Percentiles rank a stretch among this genome's conserved stretches.
Evolutionary conservation across 1,140 invertebrate genomes (phyloP).

Genomic region (Dendroctonus ponderosae): DNA sequence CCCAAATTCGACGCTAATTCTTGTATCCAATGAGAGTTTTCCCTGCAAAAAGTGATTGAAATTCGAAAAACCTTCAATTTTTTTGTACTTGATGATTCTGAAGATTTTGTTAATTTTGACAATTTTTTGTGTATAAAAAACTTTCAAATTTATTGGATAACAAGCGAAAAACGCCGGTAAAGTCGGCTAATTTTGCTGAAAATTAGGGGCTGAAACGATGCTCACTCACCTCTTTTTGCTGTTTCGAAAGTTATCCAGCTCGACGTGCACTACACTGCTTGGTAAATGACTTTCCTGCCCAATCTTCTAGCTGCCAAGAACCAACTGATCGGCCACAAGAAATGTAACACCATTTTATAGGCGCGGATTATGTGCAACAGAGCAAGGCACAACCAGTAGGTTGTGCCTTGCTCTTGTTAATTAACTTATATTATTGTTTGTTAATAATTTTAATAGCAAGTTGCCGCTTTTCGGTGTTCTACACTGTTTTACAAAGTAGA

Average conservation of each 20-base stretch:
- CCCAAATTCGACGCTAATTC: too few relatives aligned
- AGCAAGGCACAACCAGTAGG: constrained; percentile 25
- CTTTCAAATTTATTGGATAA: too few relatives aligned
- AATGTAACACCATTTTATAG: constrained; percentile 34
- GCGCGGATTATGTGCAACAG: constrained; percentile 31
- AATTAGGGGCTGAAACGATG: too few relatives aligned
- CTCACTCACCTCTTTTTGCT: constrained; percentile 65
- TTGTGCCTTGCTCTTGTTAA: neutral
- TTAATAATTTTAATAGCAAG: neutral
- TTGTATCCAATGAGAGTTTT: too few relatives aligned
- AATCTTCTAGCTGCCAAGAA: constrained; percentile 20
- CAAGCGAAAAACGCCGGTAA: too few relatives aligned
- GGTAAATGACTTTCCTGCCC: constrained; percentile 57
- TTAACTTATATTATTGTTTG: too few relatives aligned
- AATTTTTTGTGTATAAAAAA: too few relatives aligned
- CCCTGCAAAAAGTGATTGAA: too few relatives aligned
- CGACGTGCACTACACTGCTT: constrained; percentile 61
- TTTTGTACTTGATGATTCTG: too few relatives aligned
- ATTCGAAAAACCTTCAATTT: too few relatives aligned
- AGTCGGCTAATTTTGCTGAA: too few relatives aligned
- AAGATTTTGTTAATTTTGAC: too few relatives aligned
- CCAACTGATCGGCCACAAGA: constrained; percentile 30
- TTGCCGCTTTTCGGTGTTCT: constrained; percentile 19
- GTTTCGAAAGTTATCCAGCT: constrained; percentile 67
- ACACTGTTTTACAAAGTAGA: neutral